These are phyloP conservation scores for Corythaixoides concolor DNA, from an alignment of 2,113 vertebrate genomes.

Conservation along the genomic window DNA sequence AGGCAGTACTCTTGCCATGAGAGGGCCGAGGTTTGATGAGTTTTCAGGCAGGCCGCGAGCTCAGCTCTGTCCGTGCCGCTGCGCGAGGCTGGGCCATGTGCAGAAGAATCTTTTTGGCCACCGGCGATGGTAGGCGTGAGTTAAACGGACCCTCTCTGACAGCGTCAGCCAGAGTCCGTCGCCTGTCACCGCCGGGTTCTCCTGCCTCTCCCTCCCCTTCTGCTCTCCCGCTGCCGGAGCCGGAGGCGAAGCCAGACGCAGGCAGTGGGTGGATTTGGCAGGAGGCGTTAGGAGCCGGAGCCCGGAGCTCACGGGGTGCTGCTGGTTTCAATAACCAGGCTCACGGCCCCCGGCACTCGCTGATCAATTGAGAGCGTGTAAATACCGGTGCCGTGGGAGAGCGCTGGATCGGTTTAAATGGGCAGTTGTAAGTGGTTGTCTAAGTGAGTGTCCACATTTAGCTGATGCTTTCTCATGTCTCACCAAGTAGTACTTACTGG, in stretches of 20 bases:
- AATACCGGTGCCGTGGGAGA: background rate
- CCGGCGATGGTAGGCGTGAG: accelerated
- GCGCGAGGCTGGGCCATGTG: accelerated
- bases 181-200: accelerated
- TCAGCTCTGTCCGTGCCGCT: accelerated
- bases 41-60: background rate
- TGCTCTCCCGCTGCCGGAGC: background rate
- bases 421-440: background rate
- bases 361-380: background rate
- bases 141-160: accelerated
- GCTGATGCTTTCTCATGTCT: background rate
- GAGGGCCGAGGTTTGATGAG: background rate
- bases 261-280: background rate
- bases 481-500: background rate
- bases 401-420: background rate
- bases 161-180: accelerated
- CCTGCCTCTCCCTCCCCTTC: background rate
- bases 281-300: background rate
- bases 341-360: accelerated
- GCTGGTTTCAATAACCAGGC: accelerated
- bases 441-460: background rate
- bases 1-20: accelerated
- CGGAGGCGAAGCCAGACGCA: background rate
- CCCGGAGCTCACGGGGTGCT: accelerated
- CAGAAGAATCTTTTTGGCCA: background rate